phyloP scores from a whole-genome alignment of 2,113 vertebrate species.

The Edolisoma coerulescens region DNA sequence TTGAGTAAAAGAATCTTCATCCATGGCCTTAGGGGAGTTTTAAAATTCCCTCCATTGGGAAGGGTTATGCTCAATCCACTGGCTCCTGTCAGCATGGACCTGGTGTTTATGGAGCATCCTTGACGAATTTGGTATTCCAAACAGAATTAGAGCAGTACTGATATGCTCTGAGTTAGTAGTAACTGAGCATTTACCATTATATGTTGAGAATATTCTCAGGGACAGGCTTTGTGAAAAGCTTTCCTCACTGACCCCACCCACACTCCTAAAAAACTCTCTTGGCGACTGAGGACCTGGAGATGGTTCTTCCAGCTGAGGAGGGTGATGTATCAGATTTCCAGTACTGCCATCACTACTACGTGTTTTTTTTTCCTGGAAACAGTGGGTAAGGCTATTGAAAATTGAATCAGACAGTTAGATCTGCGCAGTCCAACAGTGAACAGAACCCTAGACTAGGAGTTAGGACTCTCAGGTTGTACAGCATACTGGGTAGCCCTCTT shows the following conservation, averaged over 20 bases:
- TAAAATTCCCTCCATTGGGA: neutral
- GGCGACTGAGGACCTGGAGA: neutral
- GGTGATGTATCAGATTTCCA: neutral
- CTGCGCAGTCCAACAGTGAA: neutral
- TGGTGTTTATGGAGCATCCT: neutral
- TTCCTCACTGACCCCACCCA: fast-evolving
- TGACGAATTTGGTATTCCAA: neutral
- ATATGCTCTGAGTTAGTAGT: neutral
- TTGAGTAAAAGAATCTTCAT: neutral
- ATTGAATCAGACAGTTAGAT: neutral
- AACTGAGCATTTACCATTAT: neutral
- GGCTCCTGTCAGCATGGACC: neutral
- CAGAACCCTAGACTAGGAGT: neutral
- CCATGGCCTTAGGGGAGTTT: neutral
- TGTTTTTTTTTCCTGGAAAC: neutral
- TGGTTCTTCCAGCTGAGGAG: neutral
- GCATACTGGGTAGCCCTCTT: neutral
- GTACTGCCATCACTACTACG: neutral
- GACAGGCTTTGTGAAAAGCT: neutral
- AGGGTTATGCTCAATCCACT: neutral
- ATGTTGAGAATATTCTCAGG: neutral
- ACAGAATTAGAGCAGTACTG: neutral
- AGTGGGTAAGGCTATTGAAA: neutral
- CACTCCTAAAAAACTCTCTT: fast-evolving
- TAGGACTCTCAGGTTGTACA: neutral